Evolutionary conservation across 2,113 vertebrate species (phyloP), one percentile per base, ranked within the genome.

Genomic region (Mormyrus lacerda): DNA sequence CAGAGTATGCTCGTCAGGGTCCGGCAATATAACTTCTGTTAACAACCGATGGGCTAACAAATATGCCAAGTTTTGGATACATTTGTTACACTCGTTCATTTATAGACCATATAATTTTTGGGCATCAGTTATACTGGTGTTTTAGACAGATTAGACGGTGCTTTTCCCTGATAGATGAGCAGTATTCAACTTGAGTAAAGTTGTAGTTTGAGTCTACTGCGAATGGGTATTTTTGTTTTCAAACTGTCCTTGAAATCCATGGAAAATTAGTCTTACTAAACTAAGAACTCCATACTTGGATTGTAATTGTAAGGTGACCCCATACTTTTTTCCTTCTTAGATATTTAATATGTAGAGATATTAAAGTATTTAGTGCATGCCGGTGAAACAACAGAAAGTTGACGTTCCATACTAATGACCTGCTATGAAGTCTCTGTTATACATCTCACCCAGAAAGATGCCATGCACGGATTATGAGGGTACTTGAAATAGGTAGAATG

Each of bases 361-460:
- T 15, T 35, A 35, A 31, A 39, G 35, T 76, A 35, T 79, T 79
- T 79, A 79, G 73, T 17, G 4, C 44, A 13, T 4, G 9, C 21
- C 31, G 3, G 24, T 85, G 9, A 85, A 85, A 50, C 13, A 27
- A 13, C 47, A 19, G 50, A 9, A 19, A 19, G 10, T 35, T 87
- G 3, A 35, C 13, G 24, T 58, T 58, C 10, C 48, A 3, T 31
- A 24, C 27, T 11, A 17, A 76, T 88, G 15, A 5, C 44, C 24
- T 5, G 24, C n/a, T 24, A 35, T 85, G 51, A 87, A 31, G 31
- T 92, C 90, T 90, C 93, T 93, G 94, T 94, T 92, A 93, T 69
- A 91, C 86, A 79, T 88, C 76, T 91, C 31, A 47, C 31, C 69
- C 31, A 76, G 15, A 31, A 65, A 27, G 61, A 3, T 27, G 61